Evolutionary conservation across 1,140 invertebrate species (phyloP).

Genomic region (Drosophila nebulosa): DNA sequence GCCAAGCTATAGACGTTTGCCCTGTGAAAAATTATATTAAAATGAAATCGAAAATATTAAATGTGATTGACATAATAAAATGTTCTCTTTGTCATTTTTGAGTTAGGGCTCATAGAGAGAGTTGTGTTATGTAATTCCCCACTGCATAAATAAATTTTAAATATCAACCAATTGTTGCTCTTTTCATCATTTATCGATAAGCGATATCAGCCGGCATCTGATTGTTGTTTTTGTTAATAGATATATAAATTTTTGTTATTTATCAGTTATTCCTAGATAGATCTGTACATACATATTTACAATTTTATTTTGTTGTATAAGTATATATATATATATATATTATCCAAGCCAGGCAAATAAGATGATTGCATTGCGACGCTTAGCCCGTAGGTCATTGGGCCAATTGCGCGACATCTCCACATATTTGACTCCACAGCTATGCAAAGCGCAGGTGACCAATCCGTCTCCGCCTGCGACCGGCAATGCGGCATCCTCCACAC

Average conservation of each 20-base stretch:
- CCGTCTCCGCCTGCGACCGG: neutral
- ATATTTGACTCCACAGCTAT: constrained; percentile 1
- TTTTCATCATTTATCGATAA: neutral
- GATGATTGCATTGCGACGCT: constrained; percentile 47
- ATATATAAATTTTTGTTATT: neutral
- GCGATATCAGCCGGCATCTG: neutral
- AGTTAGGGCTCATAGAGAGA: no score
- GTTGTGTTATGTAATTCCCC: no score
- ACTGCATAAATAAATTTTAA: neutral
- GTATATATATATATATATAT: no score
- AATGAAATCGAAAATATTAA: no score
- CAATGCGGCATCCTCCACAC: no score
- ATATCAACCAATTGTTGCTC: neutral
- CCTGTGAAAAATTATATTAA: no score
- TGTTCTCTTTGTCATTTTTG: no score
- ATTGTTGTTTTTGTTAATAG: constrained; percentile 23
- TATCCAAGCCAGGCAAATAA: neutral
- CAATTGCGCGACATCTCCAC: constrained; percentile 9
- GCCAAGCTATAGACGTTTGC: no score
- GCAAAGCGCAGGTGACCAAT: constrained; percentile 11
- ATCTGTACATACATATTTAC: neutral
- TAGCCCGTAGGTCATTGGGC: constrained; percentile 26
- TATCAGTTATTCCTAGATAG: neutral
- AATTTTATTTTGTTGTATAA: constrained; percentile 38
- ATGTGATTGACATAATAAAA: no score